Base-by-base conservation (phyloP, 2,888 invertebrate genomes). In the Arctia plantaginis region DNA sequence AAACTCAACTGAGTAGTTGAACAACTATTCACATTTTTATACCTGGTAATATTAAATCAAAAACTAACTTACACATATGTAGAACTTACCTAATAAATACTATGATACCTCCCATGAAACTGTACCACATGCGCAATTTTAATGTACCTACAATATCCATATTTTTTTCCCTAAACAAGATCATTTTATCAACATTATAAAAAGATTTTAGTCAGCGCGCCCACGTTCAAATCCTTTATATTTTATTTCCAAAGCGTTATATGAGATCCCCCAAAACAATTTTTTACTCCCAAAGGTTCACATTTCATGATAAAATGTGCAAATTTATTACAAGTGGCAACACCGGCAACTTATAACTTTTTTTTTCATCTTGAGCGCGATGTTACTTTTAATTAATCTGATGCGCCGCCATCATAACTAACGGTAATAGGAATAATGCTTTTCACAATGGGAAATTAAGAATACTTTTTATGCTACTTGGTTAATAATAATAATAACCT, bases 401-500 rank as follows among this genome's bases (percentile, higher is more conserved):
- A 18, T 18, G 30, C 62, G 62, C 27, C 27, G 15, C 15, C 62
- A 62, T n/a, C 2, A 59, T 1, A 12, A 15, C 59, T 7, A 27
- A 59, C 13, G 27, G n/a, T 8, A 15, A 3, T 1, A 27, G 27
- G n/a, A 15, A 27, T 59, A 59, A 27, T 27, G 15, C 3, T 59
- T 15, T 27, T 4, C 27, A 59, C 27, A 13, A 0, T 55, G 3
- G 10, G 3, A n/a, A 23, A n/a, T 55, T 23, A 47, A 47, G 20
- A 20, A 47, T 20, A 47, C 47, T 4, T 20, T 20, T 47, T 13
- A 23, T 23, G 51, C 23, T 23, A 15, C 23, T 51, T 51, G 65
- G 78, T 83, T 77, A 76, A 77, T 80, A 80, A 77, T 77, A 35
- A 35, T 35, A 35, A 35, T 35, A 35, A 35, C 3, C 69, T 74